Evolutionary conservation across 2,113 vertebrate species (phyloP).

Genomic region (Zosterops hypoxanthus): DNA sequence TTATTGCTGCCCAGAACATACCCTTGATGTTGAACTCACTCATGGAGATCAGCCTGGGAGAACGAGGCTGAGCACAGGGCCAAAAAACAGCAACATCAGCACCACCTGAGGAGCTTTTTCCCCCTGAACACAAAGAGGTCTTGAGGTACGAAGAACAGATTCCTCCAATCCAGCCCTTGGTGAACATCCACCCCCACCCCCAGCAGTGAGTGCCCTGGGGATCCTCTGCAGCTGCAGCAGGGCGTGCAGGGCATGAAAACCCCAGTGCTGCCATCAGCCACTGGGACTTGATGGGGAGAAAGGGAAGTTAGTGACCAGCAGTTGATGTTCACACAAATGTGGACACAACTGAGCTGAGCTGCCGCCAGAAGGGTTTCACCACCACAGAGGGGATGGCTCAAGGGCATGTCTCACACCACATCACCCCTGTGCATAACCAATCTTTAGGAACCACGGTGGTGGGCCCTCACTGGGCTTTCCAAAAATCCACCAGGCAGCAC

Average conservation of each 20-base stretch:
- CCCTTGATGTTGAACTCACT: not conserved
- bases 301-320: not conserved
- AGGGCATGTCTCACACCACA: not conserved
- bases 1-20: not conserved
- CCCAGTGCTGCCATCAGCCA: not conserved
- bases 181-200: not conserved
- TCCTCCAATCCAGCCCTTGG: not conserved
- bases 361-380: not conserved
- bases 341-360: not conserved
- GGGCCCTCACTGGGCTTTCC: not conserved
- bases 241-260: not conserved
- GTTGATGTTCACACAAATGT: not conserved
- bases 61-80: not conserved
- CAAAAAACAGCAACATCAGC: not conserved
- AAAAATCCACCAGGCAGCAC: fast-evolving
- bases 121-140: not conserved
- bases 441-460: no score
- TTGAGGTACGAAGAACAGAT: not conserved
- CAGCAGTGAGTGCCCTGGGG: fast-evolving
- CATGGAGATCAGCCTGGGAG: fast-evolving
- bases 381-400: not conserved
- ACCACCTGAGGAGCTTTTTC: not conserved
- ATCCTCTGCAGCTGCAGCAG: not conserved
- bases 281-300: not conserved
- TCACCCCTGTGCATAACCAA: not conserved